Base-by-base conservation (phyloP, 1,140 invertebrate genomes). In the Colletes latitarsis region DNA sequence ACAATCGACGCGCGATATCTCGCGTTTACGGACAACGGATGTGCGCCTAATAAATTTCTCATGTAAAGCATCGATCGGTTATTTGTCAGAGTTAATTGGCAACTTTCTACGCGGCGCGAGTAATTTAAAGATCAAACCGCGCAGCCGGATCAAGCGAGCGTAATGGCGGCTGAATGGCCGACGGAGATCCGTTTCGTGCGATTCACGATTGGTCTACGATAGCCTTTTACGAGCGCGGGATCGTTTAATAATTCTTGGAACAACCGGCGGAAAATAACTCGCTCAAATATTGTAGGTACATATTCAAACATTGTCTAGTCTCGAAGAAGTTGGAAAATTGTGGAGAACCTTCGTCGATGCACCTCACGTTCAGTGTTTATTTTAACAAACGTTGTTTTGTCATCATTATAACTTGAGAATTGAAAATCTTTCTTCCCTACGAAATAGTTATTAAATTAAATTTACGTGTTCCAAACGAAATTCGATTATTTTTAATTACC, bases 61-160 rank as follows among this genome's bases (percentile, higher is more conserved):
- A 19, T 41, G 69, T 57, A 64, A 64, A 73, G 43, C 10, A 43
- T 43, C 69, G 69, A 79, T 79, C 58, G 60, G 69, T 73, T 79
- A 73, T 79, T 79, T 79, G 77, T 79, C 77, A 73, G 60, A 64
- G 60, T 73, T 79, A 79, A 79, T 79, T 79, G 77, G 77, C 69
- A 73, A 79, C 69, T 79, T 79, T 79, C 60, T 64, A 73, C 77
- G 58, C 15, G 77, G 39, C 41, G 39, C 10, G 69, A n/a, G 19
- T 43, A 64, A 57, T 57, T 49, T 39, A 66, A 55, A 73, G 77
- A 70, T 62, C n/a, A 9, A 49, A 41, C 3, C 64, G 55, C 12
- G 17, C 6, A 41, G 46, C 2, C 9, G 57, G 6, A 78, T 55
- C 1, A 30, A 58, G 21, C 39, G 64, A 41, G 41, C 46, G 55